Evolutionary conservation across 2,888 invertebrate species (phyloP).

Genomic region (Nomada ferruginata): DNA sequence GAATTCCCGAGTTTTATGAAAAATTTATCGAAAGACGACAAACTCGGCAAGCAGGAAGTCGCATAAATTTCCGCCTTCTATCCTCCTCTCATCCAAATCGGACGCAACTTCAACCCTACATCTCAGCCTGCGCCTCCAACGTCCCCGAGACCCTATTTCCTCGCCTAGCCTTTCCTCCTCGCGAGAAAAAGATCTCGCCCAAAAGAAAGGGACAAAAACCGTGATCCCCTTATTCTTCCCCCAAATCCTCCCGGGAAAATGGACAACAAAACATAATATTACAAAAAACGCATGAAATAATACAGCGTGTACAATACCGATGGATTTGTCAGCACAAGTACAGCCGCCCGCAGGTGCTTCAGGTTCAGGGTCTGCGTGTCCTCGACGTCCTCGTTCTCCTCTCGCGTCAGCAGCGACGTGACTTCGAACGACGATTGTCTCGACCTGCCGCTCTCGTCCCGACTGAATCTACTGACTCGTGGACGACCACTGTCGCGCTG

Average conservation of each 20-base stretch:
- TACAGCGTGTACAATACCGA: constrained; percentile 86
- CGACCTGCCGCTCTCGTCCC: constrained; percentile 76
- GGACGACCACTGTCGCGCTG: constrained; percentile 31
- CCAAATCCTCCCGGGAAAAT: no score
- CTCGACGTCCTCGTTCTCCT: constrained; percentile 87
- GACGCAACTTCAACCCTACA: constrained; percentile 16
- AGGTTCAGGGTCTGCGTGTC: constrained; percentile 89
- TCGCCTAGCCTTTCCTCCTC: no score
- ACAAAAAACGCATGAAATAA: not conserved
- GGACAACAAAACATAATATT: not conserved
- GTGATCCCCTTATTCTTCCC: no score
- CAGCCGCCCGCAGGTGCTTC: constrained; percentile 92
- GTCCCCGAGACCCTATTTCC: not conserved
- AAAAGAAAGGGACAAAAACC: not conserved
- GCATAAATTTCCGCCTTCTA: constrained; percentile 17
- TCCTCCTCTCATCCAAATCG: not conserved
- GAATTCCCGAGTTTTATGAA: constrained; percentile 43
- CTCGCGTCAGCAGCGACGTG: constrained; percentile 84
- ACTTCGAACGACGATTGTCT: constrained; percentile 89
- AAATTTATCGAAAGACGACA: constrained; percentile 34
- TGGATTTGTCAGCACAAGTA: constrained; percentile 92
- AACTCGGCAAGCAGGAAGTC: constrained; percentile 29
- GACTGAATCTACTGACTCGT: constrained; percentile 50
- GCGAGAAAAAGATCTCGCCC: not conserved
- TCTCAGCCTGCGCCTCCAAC: not conserved